Evolutionary conservation across 2,888 invertebrate species (phyloP), one percentile per base, ranked within the genome.

Genomic region (Punctoribates punctum): DNA sequence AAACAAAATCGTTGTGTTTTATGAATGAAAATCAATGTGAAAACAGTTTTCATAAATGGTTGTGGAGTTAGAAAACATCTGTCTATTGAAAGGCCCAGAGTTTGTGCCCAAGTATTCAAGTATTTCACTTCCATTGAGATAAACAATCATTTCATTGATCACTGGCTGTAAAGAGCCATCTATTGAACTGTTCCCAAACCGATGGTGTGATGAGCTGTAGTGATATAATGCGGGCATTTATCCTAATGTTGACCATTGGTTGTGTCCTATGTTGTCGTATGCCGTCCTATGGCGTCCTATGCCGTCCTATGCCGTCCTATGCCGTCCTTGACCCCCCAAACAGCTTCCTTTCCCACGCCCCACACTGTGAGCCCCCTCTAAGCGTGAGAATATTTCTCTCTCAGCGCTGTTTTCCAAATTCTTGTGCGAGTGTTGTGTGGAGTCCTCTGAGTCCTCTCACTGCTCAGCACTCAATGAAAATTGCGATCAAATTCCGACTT

Each of bases 31-130:
- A 48, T 17, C 2, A 9, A n/a, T 48, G 48, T 48, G n/a, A 48
- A 48, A 48, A 48, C 13, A 13, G 48, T 6, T 17, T 48, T 2
- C n/a, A 20, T 54, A 67, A 67, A 67, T 67, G 67, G 67, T 67
- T 38, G 67, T 67, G n/a, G 29, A 67, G 29, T 42, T 67, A 34
- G 20, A 38, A 67, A 67, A 67, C 67, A 67, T 67, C 67, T 67
- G 67, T 67, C 67, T 38, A 67, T 67, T 67, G n/a, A 38, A 38
- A n/a, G 38, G 6, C 34, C 34, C 5, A 34, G 5, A 34, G 34
- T 34, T 34, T 34, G 34, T 34, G 34, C 34, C 5, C n/a, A n/a
- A n/a, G n/a, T n/a, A n/a, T n/a, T n/a, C 4, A 34, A 34, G 34
- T 34, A 34, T 34, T 34, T 34, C 34, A 34, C 34, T 34, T 20